Percentiles rank a stretch among this genome's conserved stretches.
These are phyloP conservation scores for Euura lappo DNA, from an alignment of 1,140 invertebrate species.

Conservation along the genomic window DNA sequence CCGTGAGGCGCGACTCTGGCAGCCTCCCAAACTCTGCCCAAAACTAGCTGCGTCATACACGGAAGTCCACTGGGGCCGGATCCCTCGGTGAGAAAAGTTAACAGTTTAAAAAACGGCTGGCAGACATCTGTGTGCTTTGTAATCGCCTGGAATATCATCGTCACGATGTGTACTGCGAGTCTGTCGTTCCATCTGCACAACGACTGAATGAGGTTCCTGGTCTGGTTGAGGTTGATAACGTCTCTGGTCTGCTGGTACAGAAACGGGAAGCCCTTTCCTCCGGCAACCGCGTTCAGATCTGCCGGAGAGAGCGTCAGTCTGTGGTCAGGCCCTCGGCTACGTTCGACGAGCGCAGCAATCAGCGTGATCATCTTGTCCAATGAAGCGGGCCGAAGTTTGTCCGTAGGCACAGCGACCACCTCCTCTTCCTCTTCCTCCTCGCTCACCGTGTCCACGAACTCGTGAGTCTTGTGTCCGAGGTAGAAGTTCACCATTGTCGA, in stretches of 20 bases:
- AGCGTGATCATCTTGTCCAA: conserved; percentile 96
- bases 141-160: conserved; percentile 88
- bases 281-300: conserved; percentile 83
- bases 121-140: conserved; percentile 88
- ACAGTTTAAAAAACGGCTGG: conserved; percentile 89
- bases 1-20: conserved; percentile 89
- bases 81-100: conserved; percentile 80
- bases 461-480: conserved; percentile 78
- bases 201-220: conserved; percentile 89
- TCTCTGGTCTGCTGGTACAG: conserved; percentile 94
- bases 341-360: conserved; percentile 86
- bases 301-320: conserved; percentile 76
- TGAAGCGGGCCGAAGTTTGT: conserved; percentile 85
- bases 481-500: conserved; percentile 92
- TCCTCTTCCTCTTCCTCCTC: conserved; percentile 86
- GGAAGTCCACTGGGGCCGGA: conserved; percentile 80
- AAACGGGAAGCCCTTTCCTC: conserved; percentile 92
- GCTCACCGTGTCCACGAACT: conserved; percentile 71
- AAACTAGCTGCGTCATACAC: conserved; percentile 86
- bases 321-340: conserved; percentile 79
- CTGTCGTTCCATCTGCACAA: conserved; percentile 89
- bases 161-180: conserved; percentile 82
- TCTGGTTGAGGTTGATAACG: conserved; percentile 90
- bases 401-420: conserved; percentile 69
- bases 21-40: conserved; percentile 89